These are phyloP conservation scores for Rhinopomastus cyanomelas DNA, from an alignment of 2,113 vertebrate genomes.

Conservation along the genomic window DNA sequence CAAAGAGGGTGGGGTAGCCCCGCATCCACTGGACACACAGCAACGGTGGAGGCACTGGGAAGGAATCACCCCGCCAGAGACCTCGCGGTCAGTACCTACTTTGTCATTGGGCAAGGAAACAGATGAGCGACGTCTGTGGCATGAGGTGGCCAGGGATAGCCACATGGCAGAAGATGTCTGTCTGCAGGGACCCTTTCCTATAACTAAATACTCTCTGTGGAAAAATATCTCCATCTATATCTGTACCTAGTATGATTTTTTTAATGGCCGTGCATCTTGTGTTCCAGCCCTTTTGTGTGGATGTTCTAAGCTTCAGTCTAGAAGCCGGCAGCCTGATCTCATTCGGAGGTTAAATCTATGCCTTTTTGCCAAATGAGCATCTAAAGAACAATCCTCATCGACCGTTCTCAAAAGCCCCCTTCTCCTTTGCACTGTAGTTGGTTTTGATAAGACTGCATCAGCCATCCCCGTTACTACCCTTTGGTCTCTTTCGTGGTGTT, in stretches of 20 bases:
- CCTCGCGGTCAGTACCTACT: not conserved
- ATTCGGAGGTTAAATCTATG: constrained; percentile 66
- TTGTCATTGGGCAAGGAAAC: not conserved
- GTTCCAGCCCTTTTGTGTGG: constrained; percentile 24
- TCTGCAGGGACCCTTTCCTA: constrained; percentile 46
- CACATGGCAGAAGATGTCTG: not conserved
- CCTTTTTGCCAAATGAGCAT: constrained; percentile 33
- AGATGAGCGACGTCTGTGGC: not conserved
- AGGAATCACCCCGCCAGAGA: not conserved
- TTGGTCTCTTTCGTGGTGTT: constrained; percentile 56
- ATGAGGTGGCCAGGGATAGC: not conserved
- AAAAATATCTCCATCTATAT: constrained; percentile 1
- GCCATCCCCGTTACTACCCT: constrained; percentile 11
- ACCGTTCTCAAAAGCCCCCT: not conserved
- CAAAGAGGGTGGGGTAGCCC: not conserved
- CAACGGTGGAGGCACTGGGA: not conserved
- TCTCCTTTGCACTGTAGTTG: constrained; percentile 64
- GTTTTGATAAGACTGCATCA: constrained; percentile 55
- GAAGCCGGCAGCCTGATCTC: constrained; percentile 66
- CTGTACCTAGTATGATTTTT: constrained; percentile 62
- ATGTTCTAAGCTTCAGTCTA: constrained; percentile 58
- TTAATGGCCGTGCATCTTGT: constrained; percentile 62
- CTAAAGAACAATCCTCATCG: constrained; percentile 9
- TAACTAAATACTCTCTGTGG: not conserved
- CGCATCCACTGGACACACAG: rapidly evolving